These are phyloP conservation scores for Drosophila nigritarsus DNA, from an alignment of 2,888 invertebrate genomes.

Conservation along the genomic window DNA sequence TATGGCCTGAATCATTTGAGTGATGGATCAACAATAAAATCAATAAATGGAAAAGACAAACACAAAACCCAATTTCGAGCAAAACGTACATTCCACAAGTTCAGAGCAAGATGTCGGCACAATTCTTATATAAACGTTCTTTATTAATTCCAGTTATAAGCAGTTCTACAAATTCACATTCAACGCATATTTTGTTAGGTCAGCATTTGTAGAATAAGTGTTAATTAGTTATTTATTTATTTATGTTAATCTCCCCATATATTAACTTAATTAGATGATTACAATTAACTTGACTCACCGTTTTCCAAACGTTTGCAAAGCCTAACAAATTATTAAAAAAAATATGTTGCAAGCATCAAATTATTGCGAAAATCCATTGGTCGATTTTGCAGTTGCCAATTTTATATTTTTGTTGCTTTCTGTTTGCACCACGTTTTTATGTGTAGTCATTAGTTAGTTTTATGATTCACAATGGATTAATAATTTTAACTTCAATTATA, in stretches of 20 bases:
- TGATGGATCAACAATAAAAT: not conserved
- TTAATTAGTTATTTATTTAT: not conserved
- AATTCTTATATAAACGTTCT: not conserved
- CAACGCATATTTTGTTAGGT: not conserved
- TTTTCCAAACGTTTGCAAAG: conserved; percentile 25
- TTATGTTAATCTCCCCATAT: not conserved
- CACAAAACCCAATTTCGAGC: not conserved
- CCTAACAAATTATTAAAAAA: too few species aligned
- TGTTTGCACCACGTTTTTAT: conserved; percentile 17
- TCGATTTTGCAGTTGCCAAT: conserved; percentile 54
- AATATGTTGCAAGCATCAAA: conserved; percentile 61
- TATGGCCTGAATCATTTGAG: not conserved
- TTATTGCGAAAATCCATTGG: conserved; percentile 65
- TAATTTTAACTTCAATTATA: conserved; percentile 20
- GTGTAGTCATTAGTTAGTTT: conserved; percentile 20
- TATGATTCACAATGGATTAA: conserved; percentile 28
- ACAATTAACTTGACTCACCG: conserved; percentile 33
- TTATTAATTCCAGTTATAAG: not conserved
- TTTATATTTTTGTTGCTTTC: conserved; percentile 17
- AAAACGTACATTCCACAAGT: not conserved
- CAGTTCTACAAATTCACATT: not conserved
- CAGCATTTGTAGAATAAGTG: not conserved
- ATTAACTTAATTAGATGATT: not conserved
- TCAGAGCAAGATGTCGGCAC: not conserved
- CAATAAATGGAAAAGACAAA: conserved; percentile 1